Evolutionary conservation across 2,797 vertebrate genomes (phyloP), one percentile per base, ranked within the genome.

Genomic region (Megaceryle alcyon): DNA sequence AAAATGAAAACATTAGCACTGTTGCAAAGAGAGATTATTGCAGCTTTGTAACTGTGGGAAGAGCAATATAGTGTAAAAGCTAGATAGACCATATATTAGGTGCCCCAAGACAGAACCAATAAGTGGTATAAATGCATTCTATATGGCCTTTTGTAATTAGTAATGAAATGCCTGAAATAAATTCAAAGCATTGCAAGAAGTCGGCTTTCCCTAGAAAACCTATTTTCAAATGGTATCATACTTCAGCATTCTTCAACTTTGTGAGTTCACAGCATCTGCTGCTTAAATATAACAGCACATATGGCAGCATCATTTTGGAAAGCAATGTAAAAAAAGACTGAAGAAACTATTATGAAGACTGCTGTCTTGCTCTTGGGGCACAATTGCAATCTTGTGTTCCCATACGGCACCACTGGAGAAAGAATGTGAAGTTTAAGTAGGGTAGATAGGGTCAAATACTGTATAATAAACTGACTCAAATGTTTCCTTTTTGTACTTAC

Each of bases 201-300:
- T 95, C 95, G 89, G 80, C 77, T 94, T 94, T 97, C 96, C 95
- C 93, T 94, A 96, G 97, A 97, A 97, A 97, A 96, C 96, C 91
- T 95, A 93, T 96, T 97, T 97, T 93, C 96, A 96, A 95, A 87
- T 90, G 94, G 96, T 82, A 95, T 91, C 91, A 61, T 92, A 94
- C 96, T 97, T 94, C 95, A 96, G 96, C 90, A 80, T 96, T 97
- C 94, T 95, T 97, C 96, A 94, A 86, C 91, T 95, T 90, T 86
- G 93, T 94, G 94, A 96, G 95, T 96, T 97, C 95, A 93, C 97
- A 82, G 91, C 96, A 97, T 97, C 97, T 98, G 97, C 95, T 97
- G 48, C 95, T 97, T 97, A 97, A 97, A 97, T 97, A 96, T 96
- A 97, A 97, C 96, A 92, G 96, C 95, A 95, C 96, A 93, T 95